Base-by-base conservation (phyloP, 2,797 vertebrate genomes). In the Melanogrammus aeglefinus region DNA sequence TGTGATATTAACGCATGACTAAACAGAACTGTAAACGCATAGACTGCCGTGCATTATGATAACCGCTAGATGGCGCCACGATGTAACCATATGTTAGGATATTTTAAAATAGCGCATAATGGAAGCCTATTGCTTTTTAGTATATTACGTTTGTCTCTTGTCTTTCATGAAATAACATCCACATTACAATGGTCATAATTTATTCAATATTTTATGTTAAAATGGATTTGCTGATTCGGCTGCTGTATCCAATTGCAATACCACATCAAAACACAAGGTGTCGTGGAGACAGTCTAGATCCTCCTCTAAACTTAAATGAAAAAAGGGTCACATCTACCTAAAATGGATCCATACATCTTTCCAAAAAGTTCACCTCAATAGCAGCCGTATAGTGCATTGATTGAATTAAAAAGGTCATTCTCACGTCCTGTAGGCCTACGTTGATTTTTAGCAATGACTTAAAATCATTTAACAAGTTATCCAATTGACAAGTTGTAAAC, bases 1-100 rank as follows among this genome's bases (percentile, higher is more conserved):
- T 21, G 47, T 21, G 47, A 51, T 21, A 51, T 18, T 21, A 51
- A 18, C 12, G 57, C 21, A 24, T 63, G 57, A 63, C 57, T 24
- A 24, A 63, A 63, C 57, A 63, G 16, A 63, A 63, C 24, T 24
- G 57, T 63, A 63, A 63, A 63, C 7, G n/a, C n/a, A 16, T 29
- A 31, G 69, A 33, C 24, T 70, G 24, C 47, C 16, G 24, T 77
- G 73, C 70, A 35, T 9, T 1, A 1, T 33, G 38, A 75, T 0
- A 0, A 73, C 86, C 91, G 88, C 88, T 88, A 90, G 92, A 87
- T 88, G 87, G 83, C 72, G 35, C 72, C 72, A 38, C 18, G 14
- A 21, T 38, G 3, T 38, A 21, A 35, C 16, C 57, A 8, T n/a
- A 2, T 8, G 57, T 21, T n/a, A 63, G 57, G 3, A n/a, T 63